phyloP scores from a whole-genome alignment of 1,140 invertebrate species.

The Cepaea nemoralis region DNA sequence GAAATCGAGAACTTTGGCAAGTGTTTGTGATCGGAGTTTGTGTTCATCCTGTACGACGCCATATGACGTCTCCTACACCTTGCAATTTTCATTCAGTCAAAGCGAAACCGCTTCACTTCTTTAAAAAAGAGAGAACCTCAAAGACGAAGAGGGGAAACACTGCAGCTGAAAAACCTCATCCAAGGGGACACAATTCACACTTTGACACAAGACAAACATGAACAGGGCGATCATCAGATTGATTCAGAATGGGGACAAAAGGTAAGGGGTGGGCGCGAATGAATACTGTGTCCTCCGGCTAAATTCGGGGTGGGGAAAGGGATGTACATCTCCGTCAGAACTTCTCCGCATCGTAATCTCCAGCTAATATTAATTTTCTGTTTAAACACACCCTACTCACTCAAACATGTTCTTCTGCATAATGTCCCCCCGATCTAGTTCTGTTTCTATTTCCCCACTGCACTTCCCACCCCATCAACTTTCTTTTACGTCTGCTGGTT shows the following conservation, averaged over 20 bases:
- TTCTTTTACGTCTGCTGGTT: no score
- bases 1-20: background rate
- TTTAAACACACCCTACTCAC: background rate
- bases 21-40: background rate
- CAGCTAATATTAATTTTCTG: slow-evolving; percentile 31
- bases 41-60: background rate
- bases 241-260: slow-evolving; percentile 13
- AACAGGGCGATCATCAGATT: slow-evolving; percentile 4
- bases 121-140: background rate
- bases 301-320: background rate
- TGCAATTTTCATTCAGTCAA: background rate
- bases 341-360: background rate
- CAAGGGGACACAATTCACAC: slow-evolving; percentile 26
- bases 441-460: background rate
- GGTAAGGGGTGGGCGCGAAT: background rate
- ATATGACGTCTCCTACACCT: background rate
- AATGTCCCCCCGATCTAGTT: background rate
- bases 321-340: background rate
- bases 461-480: background rate
- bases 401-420: background rate
- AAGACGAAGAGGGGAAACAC: background rate
- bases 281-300: background rate
- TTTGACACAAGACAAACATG: slow-evolving; percentile 26
- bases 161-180: background rate
- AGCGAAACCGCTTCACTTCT: background rate